phyloP scores from a whole-genome alignment of 2,797 vertebrate genomes.

The Phylloscopus collybita region DNA sequence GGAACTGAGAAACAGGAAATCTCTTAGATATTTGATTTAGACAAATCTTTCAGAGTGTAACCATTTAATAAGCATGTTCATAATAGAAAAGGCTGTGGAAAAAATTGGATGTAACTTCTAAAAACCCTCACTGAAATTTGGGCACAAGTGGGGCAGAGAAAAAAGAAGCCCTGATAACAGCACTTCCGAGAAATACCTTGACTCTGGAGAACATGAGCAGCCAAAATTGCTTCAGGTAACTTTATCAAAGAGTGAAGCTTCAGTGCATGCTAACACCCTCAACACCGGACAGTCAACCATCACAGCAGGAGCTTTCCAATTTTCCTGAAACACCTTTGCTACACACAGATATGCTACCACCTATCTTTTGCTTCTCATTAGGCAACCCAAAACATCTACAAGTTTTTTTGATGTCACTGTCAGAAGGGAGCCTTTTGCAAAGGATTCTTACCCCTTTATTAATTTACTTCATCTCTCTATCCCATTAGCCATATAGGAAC shows the following conservation, averaged over 20 bases:
- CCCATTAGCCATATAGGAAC: not conserved
- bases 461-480: not conserved
- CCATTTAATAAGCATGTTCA: not conserved
- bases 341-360: not conserved
- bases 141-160: not conserved
- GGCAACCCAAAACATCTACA: not conserved
- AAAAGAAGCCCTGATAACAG: not conserved
- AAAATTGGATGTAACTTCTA: not conserved
- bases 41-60: not conserved
- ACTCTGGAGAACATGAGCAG: not conserved
- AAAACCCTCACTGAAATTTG: not conserved
- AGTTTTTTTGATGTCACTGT: not conserved
- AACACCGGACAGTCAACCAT: not conserved
- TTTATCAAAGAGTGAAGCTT: not conserved
- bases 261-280: not conserved
- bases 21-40: not conserved
- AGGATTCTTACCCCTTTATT: not conserved
- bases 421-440: not conserved
- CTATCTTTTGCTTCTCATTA: not conserved
- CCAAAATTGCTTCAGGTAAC: not conserved
- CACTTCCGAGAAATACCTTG: not conserved
- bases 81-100: not conserved
- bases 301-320: not conserved
- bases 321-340: not conserved
- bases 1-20: not conserved